Evolutionary conservation across 2,113 vertebrate species (phyloP).

Genomic region (Ammodytes dubius): DNA sequence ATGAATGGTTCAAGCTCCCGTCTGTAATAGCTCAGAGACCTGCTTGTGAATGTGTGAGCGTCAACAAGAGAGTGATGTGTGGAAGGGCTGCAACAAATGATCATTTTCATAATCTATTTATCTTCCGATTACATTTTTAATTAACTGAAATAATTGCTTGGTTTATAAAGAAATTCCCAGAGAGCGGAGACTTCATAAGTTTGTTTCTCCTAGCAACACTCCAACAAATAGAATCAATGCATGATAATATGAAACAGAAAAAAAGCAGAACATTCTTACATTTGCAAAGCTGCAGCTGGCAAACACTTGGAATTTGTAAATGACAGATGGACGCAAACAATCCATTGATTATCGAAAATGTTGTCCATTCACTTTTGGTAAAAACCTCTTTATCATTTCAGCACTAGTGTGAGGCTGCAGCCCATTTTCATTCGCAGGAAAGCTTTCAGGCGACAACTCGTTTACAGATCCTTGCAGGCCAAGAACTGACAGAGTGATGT

Average conservation of each 20-base stretch:
- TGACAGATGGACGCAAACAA: background rate
- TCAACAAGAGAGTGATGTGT: background rate
- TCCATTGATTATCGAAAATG: background rate
- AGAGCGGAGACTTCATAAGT: background rate
- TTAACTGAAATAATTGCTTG: background rate
- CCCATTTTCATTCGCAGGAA: conserved; percentile 1
- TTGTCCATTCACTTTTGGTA: background rate
- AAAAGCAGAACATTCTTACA: background rate
- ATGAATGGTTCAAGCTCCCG: background rate
- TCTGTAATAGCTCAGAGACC: background rate
- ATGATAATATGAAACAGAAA: background rate
- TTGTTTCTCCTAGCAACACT: background rate
- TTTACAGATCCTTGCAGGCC: conserved; percentile 35
- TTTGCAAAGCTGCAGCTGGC: background rate
- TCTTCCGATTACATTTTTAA: background rate
- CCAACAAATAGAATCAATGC: background rate
- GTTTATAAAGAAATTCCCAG: background rate
- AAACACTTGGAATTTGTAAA: background rate
- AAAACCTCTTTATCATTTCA: background rate
- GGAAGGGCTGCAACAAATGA: background rate
- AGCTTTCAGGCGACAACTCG: conserved; percentile 25
- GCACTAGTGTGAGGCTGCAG: background rate
- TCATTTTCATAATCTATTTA: background rate
- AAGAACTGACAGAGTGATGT: conserved; percentile 36
- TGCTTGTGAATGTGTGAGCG: background rate